Percentiles rank a stretch among this genome's conserved stretches.
Conservation (phyloP, 2,888 invertebrate genomes). For the Alloplasta piceator region DNA sequence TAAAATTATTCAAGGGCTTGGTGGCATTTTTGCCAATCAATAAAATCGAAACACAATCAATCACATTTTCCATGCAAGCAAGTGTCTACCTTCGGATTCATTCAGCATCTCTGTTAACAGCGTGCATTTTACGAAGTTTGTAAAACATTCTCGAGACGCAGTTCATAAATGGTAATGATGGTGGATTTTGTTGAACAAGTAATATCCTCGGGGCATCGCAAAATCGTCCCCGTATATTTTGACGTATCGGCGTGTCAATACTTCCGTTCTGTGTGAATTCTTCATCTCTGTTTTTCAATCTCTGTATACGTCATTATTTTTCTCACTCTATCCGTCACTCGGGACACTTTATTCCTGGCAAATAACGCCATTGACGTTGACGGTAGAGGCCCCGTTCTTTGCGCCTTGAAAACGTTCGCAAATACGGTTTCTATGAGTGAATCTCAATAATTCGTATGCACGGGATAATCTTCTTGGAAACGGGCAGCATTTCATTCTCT, state of each 20-base stretch:
- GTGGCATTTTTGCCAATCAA: no score
- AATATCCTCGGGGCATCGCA: conserved; percentile 41
- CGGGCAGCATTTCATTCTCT: background rate
- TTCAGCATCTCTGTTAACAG: background rate
- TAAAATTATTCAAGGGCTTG: no score
- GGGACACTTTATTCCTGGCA: conserved; percentile 74
- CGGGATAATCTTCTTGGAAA: conserved; percentile 49
- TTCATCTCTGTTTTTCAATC: conserved; percentile 10
- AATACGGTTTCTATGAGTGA: conserved; percentile 35
- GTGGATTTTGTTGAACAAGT: conserved; percentile 36
- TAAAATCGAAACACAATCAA: background rate
- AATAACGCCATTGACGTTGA: conserved; percentile 67
- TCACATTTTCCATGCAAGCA: conserved; percentile 6
- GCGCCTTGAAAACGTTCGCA: conserved; percentile 40
- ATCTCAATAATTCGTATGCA: conserved; percentile 36
- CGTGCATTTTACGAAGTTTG: conserved; percentile 4
- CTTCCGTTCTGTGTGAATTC: conserved; percentile 61
- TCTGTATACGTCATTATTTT: background rate
- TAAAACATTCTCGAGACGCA: conserved; percentile 38
- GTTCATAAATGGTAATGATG: conserved; percentile 49
- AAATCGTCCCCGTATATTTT: conserved; percentile 45
- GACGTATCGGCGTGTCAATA: conserved; percentile 42
- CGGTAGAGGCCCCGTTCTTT: conserved; percentile 11
- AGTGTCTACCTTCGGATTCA: background rate
- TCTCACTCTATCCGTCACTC: conserved; percentile 14